Evolutionary conservation across 2,113 vertebrate genomes (phyloP).

Genomic region (Pipra filicauda): DNA sequence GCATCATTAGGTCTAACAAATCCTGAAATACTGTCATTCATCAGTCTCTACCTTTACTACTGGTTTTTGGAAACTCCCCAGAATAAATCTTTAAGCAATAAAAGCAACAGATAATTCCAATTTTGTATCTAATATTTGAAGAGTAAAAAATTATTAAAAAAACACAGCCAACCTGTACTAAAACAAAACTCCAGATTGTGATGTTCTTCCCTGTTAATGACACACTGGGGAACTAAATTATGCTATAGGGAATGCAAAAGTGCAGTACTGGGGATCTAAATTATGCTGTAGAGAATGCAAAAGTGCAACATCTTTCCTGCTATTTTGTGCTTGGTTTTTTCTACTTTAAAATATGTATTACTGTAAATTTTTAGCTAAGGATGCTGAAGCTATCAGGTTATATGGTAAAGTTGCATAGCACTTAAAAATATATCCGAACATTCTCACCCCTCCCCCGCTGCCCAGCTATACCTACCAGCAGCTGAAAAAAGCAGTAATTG

Average conservation of each 20-base stretch:
- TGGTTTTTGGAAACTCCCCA: constrained; percentile 1
- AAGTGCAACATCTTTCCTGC: not conserved
- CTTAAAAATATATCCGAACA: constrained; percentile 14
- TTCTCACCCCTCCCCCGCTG: not conserved
- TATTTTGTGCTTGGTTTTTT: not conserved
- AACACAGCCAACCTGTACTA: not conserved
- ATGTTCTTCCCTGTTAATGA: not conserved
- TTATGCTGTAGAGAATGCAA: not conserved
- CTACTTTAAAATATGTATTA: not conserved
- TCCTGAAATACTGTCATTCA: not conserved
- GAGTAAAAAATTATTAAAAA: not conserved
- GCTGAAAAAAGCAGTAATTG: constrained; percentile 37
- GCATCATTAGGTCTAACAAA: not conserved
- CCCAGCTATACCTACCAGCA: constrained; percentile 3
- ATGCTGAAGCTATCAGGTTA: not conserved
- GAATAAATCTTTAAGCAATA: not conserved
- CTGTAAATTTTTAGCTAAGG: not conserved
- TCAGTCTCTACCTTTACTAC: not conserved
- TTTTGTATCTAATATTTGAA: not conserved
- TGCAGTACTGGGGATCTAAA: not conserved
- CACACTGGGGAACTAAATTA: not conserved
- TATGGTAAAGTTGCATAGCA: not conserved
- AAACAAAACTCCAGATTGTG: not conserved
- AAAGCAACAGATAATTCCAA: not conserved
- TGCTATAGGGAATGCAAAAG: not conserved